Evolutionary conservation across 2,888 invertebrate genomes (phyloP), one percentile per base, ranked within the genome.

Genomic region (Mythimna loreyi): DNA sequence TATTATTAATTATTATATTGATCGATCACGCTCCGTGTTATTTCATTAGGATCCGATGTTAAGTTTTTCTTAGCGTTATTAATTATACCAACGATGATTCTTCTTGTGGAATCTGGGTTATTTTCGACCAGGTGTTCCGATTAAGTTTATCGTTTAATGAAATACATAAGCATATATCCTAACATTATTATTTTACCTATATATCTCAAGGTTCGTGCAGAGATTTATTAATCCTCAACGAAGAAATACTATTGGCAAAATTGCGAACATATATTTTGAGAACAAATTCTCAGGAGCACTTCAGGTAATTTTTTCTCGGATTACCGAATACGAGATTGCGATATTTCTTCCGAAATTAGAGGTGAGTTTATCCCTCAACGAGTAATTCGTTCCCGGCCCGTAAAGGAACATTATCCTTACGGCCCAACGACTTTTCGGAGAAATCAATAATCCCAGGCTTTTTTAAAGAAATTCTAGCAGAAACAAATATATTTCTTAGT

Each of bases 1-100:
- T 94, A 94, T 93, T 94, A 94, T 94, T 95, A 94, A 95, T 95
- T 95, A 94, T 93, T 94, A 93, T 94, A 95, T 94, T 95, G 94
- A 96, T 95, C 91, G 95, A 95, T 95, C 94, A 93, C 89, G 93
- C 87, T 88, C 85, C 91, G 89, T 92, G 93, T 93, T 94, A 93
- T 93, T 94, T 95, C 90, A 94, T 95, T 93, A 94, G 92, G 92
- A 91, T 87, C 80, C 86, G 86, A 89, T 88, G 87, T 87, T 86
- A 87, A 87, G 88, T 90, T 91, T 90, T 90, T 91, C 87, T 87
- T 86, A 84, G 82, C 80, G 86, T 91, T 89, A 92, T 93, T 94
- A 93, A 92, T 93, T 92, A 89, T 76, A 75, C 56, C 60, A 56
- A 63, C 64, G 49, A 73, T 71, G 64, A 62, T 75, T 66, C 75